Evolutionary conservation across 1,140 invertebrate species (phyloP), one percentile per base, ranked within the genome.

Genomic region (Leucophenga varia): DNA sequence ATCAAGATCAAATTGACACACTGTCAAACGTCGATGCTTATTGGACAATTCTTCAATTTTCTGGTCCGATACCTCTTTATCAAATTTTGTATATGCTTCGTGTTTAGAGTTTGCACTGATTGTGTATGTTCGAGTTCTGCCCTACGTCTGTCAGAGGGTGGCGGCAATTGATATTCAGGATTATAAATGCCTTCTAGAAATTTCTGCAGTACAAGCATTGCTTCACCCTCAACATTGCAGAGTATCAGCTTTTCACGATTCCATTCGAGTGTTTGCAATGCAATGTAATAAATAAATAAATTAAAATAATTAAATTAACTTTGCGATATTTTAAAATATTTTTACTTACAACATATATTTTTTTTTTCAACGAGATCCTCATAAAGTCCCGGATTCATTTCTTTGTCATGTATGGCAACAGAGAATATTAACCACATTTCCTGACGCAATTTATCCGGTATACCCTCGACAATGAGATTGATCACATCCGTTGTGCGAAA

Each of bases 381-480:
- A 73, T 98, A 99, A 32, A 95, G 83, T 1, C 90, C 92, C 3
- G 86, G 87, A 79, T 95, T 87, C 58, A 88, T 85, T 21, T 84
- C 92, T 82, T 79, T 78, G 55, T 80, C 76, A 8, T 82, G 75
- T 43, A 78, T 79, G 17, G 79, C 81, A 72, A 88, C 90, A 30
- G 93, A 97, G 79, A 95, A 97, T 7, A 94, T 85, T 73, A 97
- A 85, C 97, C 97, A 99, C 14, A 98, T 82, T 78, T 97, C 91
- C 43, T 92, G 88, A 13, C 95, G 80, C 12, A 95, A 80, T 35
- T 83, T 82, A 64, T 95, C 90, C 1, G 95, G 95, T 47, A 97
- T 85, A 10, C 97, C 97, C 67, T 91, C 85, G 8, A 97, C 82
- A 19, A 99, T 88, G 16, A 98, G 79, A 60, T 95, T 88, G 9